Percentiles rank a stretch among this genome's conserved stretches.
These are phyloP conservation scores for Microcebus lehilahytsara DNA, from an alignment of 2,113 vertebrate genomes.

Conservation along the genomic window DNA sequence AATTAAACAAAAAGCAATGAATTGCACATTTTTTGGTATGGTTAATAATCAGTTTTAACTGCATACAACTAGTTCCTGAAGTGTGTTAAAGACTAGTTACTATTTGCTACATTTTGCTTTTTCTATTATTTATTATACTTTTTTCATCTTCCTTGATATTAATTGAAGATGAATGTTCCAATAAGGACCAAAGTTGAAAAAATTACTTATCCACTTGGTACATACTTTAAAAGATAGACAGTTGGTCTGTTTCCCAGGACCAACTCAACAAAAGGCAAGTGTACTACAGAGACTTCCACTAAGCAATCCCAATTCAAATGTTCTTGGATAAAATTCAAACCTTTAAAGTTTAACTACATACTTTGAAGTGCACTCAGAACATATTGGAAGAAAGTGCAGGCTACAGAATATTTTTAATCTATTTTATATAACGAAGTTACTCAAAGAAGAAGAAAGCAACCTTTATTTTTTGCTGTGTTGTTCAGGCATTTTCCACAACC, in stretches of 20 bases:
- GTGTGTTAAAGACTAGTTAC: neutral
- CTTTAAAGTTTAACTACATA: constrained; percentile 30
- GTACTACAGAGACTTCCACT: neutral
- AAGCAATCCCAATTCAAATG: constrained; percentile 50
- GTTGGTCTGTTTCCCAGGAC: neutral
- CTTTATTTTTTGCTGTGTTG: neutral
- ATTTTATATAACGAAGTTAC: constrained; percentile 58
- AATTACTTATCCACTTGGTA: neutral
- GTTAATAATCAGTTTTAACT: neutral
- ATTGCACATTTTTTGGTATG: neutral
- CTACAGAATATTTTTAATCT: constrained; percentile 57
- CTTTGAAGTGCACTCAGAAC: constrained; percentile 50
- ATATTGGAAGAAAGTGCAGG: constrained; percentile 46
- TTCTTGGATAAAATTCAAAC: constrained; percentile 57
- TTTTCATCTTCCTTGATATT: neutral
- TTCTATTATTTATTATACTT: neutral
- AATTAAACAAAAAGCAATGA: neutral
- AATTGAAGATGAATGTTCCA: neutral
- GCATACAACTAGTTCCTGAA: neutral
- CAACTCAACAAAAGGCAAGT: neutral
- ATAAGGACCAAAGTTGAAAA: neutral
- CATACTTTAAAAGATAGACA: neutral
- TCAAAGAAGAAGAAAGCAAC: constrained; percentile 22
- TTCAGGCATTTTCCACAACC: neutral
- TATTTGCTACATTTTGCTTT: neutral